These are phyloP conservation scores for Phacellophora camtschatica DNA, from an alignment of 30 jellyfish, hydroid and myxozoan genomes.

Conservation along the genomic window DNA sequence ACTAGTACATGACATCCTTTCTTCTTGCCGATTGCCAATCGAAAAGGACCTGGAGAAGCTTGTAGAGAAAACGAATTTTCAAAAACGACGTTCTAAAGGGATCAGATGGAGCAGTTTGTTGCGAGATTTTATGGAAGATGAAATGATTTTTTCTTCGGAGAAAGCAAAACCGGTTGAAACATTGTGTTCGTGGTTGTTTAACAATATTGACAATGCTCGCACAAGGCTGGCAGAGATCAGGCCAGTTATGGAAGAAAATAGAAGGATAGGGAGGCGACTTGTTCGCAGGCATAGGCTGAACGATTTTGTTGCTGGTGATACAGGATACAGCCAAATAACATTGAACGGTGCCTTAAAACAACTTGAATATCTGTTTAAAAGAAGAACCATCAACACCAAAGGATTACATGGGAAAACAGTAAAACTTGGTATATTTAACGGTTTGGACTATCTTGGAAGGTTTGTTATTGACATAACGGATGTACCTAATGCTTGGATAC, in stretches of 20 bases:
- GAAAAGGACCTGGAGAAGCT: slow-evolving; percentile 35
- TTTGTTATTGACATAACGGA: slow-evolving; percentile 60
- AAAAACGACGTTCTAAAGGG: not conserved
- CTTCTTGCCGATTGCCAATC: slow-evolving; percentile 51
- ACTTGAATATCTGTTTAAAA: slow-evolving; percentile 55
- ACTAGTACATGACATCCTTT: slow-evolving; percentile 37
- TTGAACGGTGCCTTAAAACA: slow-evolving; percentile 71
- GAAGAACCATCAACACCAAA: slow-evolving; percentile 37
- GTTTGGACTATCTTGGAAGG: slow-evolving; percentile 75
- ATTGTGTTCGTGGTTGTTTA: slow-evolving; percentile 36
- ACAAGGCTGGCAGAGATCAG: slow-evolving; percentile 1
- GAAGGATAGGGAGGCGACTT: slow-evolving; percentile 38
- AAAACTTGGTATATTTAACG: slow-evolving; percentile 50
- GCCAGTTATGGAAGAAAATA: slow-evolving; percentile 53
- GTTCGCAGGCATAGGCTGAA: slow-evolving; percentile 40
- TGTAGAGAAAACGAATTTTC: slow-evolving; percentile 1
- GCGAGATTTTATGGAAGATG: slow-evolving; percentile 44
- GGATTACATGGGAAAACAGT: slow-evolving; percentile 29
- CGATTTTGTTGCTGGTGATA: slow-evolving; percentile 18
- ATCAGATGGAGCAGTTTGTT: slow-evolving; percentile 52
- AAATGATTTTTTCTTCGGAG: slow-evolving; percentile 12
- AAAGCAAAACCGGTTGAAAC: slow-evolving; percentile 14
- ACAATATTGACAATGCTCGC: slow-evolving; percentile 41
- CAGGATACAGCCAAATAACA: slow-evolving; percentile 53
- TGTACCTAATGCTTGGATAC: slow-evolving; percentile 64